phyloP scores from a whole-genome alignment of 2,797 vertebrate genomes.

The Leptoclinus maculatus region DNA sequence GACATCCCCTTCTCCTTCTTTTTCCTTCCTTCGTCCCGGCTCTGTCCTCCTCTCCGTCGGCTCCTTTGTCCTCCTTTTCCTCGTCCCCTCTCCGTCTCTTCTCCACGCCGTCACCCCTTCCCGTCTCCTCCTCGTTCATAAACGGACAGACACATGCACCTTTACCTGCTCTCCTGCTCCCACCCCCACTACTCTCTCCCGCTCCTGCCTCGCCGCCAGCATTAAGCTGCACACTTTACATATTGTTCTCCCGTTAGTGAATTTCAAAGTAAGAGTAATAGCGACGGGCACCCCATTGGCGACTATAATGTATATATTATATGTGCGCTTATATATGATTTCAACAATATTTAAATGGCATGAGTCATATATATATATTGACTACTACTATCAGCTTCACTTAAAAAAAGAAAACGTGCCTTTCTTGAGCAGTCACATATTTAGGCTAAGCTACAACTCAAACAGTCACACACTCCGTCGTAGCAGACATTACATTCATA shows the following conservation, averaged over 20 bases:
- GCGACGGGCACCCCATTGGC: background rate
- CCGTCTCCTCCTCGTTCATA: constrained; percentile 64
- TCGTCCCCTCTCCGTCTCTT: constrained; percentile 33
- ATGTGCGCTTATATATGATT: background rate
- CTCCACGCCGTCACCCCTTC: constrained; percentile 54
- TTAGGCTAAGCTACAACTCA: background rate
- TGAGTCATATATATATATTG: background rate
- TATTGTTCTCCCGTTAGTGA: fast-evolving
- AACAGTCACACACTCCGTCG: background rate
- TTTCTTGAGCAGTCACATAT: background rate
- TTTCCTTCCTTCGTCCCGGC: background rate
- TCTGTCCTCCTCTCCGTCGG: background rate
- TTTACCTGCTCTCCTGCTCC: constrained; percentile 50
- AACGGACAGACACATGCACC: constrained; percentile 56
- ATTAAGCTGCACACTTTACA: background rate
- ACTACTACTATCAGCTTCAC: no score
- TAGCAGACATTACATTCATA: fast-evolving
- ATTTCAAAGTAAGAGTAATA: constrained; percentile 49
- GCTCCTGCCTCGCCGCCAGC: constrained; percentile 16
- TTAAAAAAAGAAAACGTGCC: background rate
- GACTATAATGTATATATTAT: background rate
- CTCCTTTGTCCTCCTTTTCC: constrained; percentile 13
- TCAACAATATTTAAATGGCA: background rate
- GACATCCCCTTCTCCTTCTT: constrained; percentile 70
- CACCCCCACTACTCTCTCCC: constrained; percentile 14